phyloP scores from a whole-genome alignment of 2,888 invertebrate species.

The Tenodera sinensis region DNA sequence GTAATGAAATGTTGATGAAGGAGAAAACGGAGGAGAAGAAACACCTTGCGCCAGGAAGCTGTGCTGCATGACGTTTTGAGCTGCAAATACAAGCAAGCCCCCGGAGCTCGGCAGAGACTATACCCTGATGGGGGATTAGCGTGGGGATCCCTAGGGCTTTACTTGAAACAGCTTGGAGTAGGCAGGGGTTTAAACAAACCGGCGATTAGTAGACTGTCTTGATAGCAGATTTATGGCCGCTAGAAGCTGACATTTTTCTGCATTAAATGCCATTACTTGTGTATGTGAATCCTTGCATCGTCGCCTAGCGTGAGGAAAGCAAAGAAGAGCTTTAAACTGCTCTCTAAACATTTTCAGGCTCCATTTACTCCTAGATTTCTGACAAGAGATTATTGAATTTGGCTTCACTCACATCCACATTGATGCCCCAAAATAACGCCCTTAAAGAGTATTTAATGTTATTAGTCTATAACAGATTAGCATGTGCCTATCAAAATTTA shows the following conservation, averaged over 20 bases:
- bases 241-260: constrained; percentile 16
- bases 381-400: no score
- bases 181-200: constrained; percentile 25
- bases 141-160: constrained; percentile 18
- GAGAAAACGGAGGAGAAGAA: no score
- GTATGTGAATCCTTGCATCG: neutral
- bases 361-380: neutral
- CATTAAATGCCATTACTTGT: neutral
- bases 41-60: no score
- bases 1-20: no score
- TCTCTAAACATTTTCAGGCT: neutral
- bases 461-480: no score
- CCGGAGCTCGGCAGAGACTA: neutral
- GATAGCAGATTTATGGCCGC: constrained; percentile 22
- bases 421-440: no score
- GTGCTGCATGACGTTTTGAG: no score
- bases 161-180: constrained; percentile 7
- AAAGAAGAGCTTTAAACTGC: neutral
- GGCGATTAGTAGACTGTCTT: constrained; percentile 26
- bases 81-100: neutral
- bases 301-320: neutral
- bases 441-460: no score
- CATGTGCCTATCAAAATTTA: no score
- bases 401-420: no score
- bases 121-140: constrained; percentile 24